Evolutionary conservation across 2,888 invertebrate genomes (phyloP).

Genomic region (Ennomos fuscantarius): DNA sequence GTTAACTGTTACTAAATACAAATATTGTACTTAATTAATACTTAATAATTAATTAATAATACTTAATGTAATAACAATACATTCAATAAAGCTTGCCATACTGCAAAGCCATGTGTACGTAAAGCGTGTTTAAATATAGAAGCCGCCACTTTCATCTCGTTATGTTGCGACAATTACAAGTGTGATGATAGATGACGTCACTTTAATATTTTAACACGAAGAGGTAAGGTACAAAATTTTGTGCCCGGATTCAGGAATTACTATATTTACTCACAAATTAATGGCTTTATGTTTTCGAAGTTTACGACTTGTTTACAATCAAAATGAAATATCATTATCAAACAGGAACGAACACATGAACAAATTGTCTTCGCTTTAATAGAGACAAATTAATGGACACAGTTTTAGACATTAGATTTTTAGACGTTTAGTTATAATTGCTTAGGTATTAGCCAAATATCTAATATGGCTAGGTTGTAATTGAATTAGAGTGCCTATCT

Average conservation of each 20-base stretch:
- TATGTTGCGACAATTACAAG: slow-evolving; percentile 74
- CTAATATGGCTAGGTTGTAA: no score
- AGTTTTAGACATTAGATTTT: no score
- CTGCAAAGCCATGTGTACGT: slow-evolving; percentile 19
- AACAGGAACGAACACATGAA: no score
- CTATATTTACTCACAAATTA: slow-evolving; percentile 7
- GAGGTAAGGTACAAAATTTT: slow-evolving; percentile 61
- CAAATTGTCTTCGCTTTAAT: no score
- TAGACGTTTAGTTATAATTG: no score
- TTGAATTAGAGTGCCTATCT: no score
- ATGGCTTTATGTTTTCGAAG: slow-evolving; percentile 9
- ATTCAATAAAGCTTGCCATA: slow-evolving; percentile 5
- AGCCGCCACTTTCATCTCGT: slow-evolving; percentile 78
- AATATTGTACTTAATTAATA: no score
- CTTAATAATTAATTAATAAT: no score
- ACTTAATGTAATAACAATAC: no score
- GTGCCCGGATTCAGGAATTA: background rate
- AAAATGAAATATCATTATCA: slow-evolving; percentile 6
- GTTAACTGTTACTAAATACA: no score
- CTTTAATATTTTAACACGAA: slow-evolving; percentile 62
- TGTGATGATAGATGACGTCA: slow-evolving; percentile 70
- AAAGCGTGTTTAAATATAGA: slow-evolving; percentile 64
- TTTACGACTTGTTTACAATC: slow-evolving; percentile 20
- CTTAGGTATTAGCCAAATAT: no score
- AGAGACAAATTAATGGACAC: no score